Evolutionary conservation across 2,113 vertebrate genomes (phyloP).

Genomic region (Macaca fascicularis): T2T-MFA8v1.1 NC_088381.1:166072501-166073000

Average conservation of each 20-base stretch:
- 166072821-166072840: neutral
- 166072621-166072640: neutral
- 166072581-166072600: neutral
- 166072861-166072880: neutral
- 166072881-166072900: neutral
- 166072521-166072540: too few relatives aligned
- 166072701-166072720: neutral
- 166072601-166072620: neutral
- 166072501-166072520: neutral
- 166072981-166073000: fast-evolving
- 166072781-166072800: neutral
- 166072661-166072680: neutral
- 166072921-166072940: neutral
- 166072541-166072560: fast-evolving
- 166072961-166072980: neutral
- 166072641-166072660: neutral
- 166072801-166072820: neutral
- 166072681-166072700: neutral
- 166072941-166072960: neutral
- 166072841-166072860: neutral
- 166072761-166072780: neutral
- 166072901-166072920: too few relatives aligned
- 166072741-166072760: neutral
- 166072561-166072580: fast-evolving
- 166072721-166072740: neutral